Evolutionary conservation across 2,888 invertebrate species (phyloP).

Genomic region (Agonopterix heracliana): DNA sequence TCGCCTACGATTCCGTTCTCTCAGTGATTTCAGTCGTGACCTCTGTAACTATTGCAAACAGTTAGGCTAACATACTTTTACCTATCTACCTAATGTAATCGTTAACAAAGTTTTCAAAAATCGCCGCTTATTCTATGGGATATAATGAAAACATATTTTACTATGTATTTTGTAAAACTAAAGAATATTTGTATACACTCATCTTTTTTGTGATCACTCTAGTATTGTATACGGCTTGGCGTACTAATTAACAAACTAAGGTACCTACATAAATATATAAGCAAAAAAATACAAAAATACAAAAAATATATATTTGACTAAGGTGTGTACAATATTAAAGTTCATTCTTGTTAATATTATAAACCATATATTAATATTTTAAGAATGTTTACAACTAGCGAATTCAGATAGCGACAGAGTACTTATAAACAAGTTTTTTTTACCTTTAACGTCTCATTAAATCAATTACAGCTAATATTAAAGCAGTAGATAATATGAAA

Average conservation of each 20-base stretch:
- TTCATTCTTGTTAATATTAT: constrained; percentile 52
- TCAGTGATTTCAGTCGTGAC: constrained; percentile 15
- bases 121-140: constrained; percentile 37
- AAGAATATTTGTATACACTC: constrained; percentile 58
- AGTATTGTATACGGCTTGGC: constrained; percentile 72
- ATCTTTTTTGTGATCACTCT: constrained; percentile 56
- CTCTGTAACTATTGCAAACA: constrained; percentile 14
- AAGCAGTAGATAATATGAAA: constrained; percentile 53
- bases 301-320: constrained; percentile 47
- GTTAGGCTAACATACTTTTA: not conserved
- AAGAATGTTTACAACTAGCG: constrained; percentile 68
- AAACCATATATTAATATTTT: constrained; percentile 61
- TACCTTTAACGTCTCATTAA: constrained; percentile 32
- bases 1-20: constrained; percentile 24
- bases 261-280: constrained; percentile 36
- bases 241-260: constrained; percentile 62
- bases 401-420: constrained; percentile 57
- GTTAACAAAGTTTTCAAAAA: constrained; percentile 7
- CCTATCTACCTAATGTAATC: not conserved
- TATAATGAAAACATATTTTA: constrained; percentile 55
- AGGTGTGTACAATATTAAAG: constrained; percentile 72
- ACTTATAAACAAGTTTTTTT: constrained; percentile 54
- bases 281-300: constrained; percentile 38
- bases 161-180: constrained; percentile 62
- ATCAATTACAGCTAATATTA: constrained; percentile 43